A percentile compares a stretch with the other conserved stretches of the same genome.
phyloP scores from a whole-genome alignment of 2,797 vertebrate species.

The Silurus aristotelis region DNA sequence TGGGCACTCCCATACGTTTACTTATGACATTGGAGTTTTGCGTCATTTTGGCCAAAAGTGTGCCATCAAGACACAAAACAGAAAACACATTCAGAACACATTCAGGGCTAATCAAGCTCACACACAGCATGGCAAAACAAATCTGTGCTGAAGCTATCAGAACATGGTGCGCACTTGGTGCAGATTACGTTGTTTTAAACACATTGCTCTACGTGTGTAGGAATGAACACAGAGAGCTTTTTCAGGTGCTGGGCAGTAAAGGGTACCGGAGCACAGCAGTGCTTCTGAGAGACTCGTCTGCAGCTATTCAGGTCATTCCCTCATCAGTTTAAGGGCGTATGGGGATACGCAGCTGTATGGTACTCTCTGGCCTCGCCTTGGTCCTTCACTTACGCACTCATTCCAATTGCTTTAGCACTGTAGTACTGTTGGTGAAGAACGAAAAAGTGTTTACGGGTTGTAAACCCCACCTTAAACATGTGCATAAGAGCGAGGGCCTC shows the following conservation, averaged over 20 bases:
- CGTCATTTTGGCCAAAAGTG: conserved; percentile 31
- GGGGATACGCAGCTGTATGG: conserved; percentile 44
- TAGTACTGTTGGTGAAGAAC: not conserved
- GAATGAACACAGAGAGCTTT: conserved; percentile 22
- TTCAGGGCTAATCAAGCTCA: not conserved
- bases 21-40: conserved; percentile 32
- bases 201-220: not conserved
- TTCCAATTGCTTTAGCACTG: conserved; percentile 32
- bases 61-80: conserved; percentile 31
- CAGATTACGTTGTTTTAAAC: not conserved
- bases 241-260: conserved; percentile 40
- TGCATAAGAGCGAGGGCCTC: conserved; percentile 31
- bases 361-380: conserved; percentile 31
- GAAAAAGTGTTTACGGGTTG: conserved; percentile 14
- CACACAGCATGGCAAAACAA: not conserved
- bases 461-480: conserved; percentile 31
- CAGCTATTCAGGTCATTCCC: conserved; percentile 36
- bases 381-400: conserved; percentile 40
- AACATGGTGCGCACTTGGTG: not conserved
- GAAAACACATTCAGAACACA: conserved; percentile 16
- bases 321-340: conserved; percentile 28
- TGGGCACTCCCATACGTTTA: conserved; percentile 35
- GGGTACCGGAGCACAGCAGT: conserved; percentile 13
- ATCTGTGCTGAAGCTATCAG: not conserved
- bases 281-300: conserved; percentile 15